Evolutionary conservation across 2,797 vertebrate genomes (phyloP).

Genomic region (Aselliscus stoliczkanus): DNA sequence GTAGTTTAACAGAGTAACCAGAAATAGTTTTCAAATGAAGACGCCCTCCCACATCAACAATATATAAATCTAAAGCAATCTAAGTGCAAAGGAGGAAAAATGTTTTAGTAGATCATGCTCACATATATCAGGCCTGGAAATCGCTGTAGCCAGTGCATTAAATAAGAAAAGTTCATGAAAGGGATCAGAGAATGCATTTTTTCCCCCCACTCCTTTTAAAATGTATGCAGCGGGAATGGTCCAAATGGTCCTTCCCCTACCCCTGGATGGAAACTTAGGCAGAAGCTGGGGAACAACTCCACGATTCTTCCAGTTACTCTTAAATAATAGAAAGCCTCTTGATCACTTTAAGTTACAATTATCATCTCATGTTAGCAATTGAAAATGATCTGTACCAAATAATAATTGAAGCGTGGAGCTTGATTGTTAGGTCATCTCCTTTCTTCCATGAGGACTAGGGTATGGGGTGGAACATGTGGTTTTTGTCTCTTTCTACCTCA

Average conservation of each 20-base stretch:
- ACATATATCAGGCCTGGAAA: not conserved
- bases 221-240: not conserved
- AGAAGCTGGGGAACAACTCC: not conserved
- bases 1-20: not conserved
- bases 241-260: not conserved
- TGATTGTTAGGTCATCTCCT: not conserved
- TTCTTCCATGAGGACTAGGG: not conserved
- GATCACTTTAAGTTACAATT: not conserved
- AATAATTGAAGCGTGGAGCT: not conserved
- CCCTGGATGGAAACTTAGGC: not conserved
- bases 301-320: not conserved
- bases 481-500: not conserved
- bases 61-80: not conserved
- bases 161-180: not conserved
- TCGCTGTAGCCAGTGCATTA: too few relatives aligned
- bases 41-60: not conserved
- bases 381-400: not conserved
- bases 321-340: not conserved
- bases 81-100: not conserved
- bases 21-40: not conserved
- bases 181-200: not conserved
- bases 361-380: not conserved
- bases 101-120: not conserved
- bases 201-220: not conserved
- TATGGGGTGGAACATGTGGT: accelerated